Evolutionary conservation across 2,113 vertebrate species (phyloP), one percentile per base, ranked within the genome.

Genomic region (Jacana jacana): DNA sequence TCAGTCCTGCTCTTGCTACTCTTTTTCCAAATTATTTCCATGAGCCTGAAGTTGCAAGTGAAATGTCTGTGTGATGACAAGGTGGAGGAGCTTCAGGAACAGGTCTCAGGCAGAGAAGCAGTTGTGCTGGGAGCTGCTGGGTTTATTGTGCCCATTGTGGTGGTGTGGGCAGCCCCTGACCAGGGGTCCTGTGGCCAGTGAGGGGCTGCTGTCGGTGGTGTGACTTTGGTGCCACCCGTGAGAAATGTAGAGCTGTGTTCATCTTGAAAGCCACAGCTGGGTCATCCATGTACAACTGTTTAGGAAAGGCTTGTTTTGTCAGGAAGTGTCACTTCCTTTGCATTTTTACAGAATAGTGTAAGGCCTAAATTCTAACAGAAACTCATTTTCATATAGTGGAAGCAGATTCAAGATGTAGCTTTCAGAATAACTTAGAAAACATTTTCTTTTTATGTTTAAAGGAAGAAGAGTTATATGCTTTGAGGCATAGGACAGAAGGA

Each of bases 141-240:
- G 22, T 40, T 23, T 23, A 24, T 39, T 12, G 49, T 10, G 40
- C 19, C 42, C 13, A 1, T 13, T 1, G 1, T 2, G 10, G 12
- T 17, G 57, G 49, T 35, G 37, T 24, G 9, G 64, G 64, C 69
- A 40, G 17, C 0, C 0, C 60, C 14, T 6, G 31, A 19, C 49
- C 6, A 1, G 46, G 3, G 8, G n/a, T 19, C 7, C 27, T 37
- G 11, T 5, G 27, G 39, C 24, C 42, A 44, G 31, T 31, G 4
- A 13, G 37, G n/a, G 11, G 51, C 82, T 33, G 28, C 0, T n/a
- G 5, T 2, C 0, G 3, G 6, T 17, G 37, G 6, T 9, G 35
- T 52, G 71, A 44, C 49, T 4, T 1, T 2, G 37, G 37, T 86
- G 55, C 72, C 55, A 54, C 77, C 40, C 33, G 7, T 69, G 69